Conservation (phyloP, 2,888 invertebrate species). For the Sphinx pinastri region DNA sequence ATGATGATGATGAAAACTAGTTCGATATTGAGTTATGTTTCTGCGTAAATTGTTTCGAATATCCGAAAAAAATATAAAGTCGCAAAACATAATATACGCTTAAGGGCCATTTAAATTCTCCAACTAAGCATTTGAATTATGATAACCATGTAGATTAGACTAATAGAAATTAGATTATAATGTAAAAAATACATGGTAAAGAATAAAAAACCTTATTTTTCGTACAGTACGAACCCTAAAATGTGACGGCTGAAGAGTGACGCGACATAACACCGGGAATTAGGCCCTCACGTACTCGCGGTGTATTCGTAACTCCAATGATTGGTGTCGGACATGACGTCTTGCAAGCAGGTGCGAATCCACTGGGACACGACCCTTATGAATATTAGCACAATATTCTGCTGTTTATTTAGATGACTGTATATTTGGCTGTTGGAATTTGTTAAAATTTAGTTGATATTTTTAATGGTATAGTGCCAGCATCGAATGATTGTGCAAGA, state of each 20-base stretch:
- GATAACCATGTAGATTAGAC: too few relatives aligned
- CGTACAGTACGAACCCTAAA: conserved; percentile 62
- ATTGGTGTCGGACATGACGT: conserved; percentile 59
- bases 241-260: conserved; percentile 69
- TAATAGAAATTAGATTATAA: neutral
- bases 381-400: neutral
- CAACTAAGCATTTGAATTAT: too few relatives aligned
- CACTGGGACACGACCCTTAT: conserved; percentile 27
- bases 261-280: conserved; percentile 64
- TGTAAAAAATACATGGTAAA: neutral
- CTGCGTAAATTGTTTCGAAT: too few relatives aligned
- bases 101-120: too few relatives aligned
- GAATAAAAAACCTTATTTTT: neutral
- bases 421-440: neutral
- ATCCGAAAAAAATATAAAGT: too few relatives aligned
- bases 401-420: neutral
- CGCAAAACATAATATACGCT: too few relatives aligned
- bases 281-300: conserved; percentile 61
- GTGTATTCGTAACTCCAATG: conserved; percentile 61
- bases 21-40: too few relatives aligned
- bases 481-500: too few relatives aligned
- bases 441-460: neutral
- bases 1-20: too few relatives aligned
- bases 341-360: conserved; percentile 24
- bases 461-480: neutral